Evolutionary conservation across 64 coral and sea anemone genomes (phyloP).

Genomic region (Astreopora myriophthalma): DNA sequence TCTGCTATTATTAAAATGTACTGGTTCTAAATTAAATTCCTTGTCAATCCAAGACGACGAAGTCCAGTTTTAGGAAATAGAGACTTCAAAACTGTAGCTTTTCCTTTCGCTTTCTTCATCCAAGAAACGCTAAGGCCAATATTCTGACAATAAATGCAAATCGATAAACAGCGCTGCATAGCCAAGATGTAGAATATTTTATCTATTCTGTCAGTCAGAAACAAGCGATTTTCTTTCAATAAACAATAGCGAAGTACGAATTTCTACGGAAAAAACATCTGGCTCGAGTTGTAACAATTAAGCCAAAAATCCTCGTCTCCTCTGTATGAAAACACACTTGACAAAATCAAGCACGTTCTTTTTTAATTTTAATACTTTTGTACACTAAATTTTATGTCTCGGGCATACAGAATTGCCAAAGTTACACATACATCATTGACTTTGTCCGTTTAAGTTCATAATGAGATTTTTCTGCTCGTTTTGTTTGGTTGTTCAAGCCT

Average conservation of each 20-base stretch:
- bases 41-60: neutral
- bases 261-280: constrained; percentile 59
- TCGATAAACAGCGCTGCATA: neutral
- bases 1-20: constrained; percentile 52
- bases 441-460: constrained; percentile 47
- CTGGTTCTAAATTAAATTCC: constrained; percentile 47
- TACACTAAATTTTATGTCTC: constrained; percentile 66
- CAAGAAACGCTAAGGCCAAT: neutral
- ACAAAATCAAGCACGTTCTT: constrained; percentile 48
- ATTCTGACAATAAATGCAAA: neutral
- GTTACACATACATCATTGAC: constrained; percentile 65
- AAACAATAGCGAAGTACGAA: constrained; percentile 1
- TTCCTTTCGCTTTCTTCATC: neutral
- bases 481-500: constrained; percentile 29
- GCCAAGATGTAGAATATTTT: neutral
- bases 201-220: constrained; percentile 9
- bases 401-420: constrained; percentile 27
- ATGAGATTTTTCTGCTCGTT: constrained; percentile 18
- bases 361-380: constrained; percentile 82
- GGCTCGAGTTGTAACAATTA: constrained; percentile 60
- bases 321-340: constrained; percentile 19
- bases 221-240: constrained; percentile 45
- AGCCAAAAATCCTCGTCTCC: neutral
- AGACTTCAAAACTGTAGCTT: neutral
- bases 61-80: neutral